Conservation (phyloP, 2,113 vertebrate species). For the Gallinago jamesoni region DNA sequence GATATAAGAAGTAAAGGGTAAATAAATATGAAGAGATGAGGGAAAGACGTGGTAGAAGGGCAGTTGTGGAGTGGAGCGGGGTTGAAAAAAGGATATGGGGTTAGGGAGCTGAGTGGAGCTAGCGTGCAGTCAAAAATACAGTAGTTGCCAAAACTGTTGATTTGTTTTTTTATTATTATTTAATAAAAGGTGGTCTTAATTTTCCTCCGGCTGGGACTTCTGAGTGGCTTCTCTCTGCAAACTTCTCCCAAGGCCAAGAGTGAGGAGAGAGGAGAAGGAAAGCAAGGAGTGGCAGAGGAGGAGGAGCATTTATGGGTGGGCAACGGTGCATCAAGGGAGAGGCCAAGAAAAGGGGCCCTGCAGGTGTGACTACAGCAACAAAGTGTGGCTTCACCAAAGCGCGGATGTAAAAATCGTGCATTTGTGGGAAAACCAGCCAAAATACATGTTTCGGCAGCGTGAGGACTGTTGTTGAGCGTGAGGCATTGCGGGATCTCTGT, state of each 20-base stretch:
- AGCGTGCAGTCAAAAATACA: accelerated
- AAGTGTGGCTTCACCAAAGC: neutral
- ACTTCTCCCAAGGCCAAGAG: neutral
- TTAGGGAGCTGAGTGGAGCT: neutral
- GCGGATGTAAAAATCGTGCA: neutral
- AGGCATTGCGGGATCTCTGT: neutral
- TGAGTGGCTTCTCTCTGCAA: neutral
- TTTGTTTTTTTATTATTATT: neutral
- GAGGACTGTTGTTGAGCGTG: neutral
- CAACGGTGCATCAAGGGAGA: neutral
- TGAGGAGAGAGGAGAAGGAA: neutral
- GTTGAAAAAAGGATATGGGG: neutral
- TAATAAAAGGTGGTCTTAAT: neutral
- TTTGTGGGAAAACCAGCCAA: neutral
- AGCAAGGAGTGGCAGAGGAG: neutral
- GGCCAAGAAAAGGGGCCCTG: neutral
- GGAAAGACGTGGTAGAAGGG: neutral
- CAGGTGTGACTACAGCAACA: neutral
- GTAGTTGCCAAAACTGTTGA: neutral
- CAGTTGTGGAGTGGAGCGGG: neutral
- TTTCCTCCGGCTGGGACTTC: neutral
- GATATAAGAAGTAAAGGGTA: neutral
- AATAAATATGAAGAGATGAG: neutral
- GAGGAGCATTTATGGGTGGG: neutral
- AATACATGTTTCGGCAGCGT: neutral